A percentile compares a stretch with the other conserved stretches of the same genome.
phyloP scores from a whole-genome alignment of 2,888 invertebrate species.

The Baccha elongata region DNA sequence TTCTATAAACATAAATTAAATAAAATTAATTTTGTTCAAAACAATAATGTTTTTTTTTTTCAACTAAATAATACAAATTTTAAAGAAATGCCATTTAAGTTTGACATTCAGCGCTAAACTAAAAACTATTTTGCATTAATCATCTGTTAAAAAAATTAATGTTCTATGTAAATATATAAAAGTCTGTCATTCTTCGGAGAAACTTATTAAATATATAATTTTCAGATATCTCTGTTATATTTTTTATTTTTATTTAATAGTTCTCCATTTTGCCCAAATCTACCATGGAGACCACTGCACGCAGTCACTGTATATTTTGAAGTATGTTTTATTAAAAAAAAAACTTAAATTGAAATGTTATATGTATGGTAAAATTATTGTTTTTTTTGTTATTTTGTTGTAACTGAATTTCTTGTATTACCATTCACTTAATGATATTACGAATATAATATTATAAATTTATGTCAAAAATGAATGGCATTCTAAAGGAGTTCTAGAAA shows the following conservation, averaged over 20 bases:
- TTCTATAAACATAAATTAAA: not conserved
- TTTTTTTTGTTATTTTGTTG: slow-evolving; percentile 16
- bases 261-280: slow-evolving; percentile 80
- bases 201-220: slow-evolving; percentile 76
- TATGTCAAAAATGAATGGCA: slow-evolving; percentile 73
- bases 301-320: slow-evolving; percentile 79
- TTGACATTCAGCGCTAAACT: slow-evolving; percentile 58
- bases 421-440: slow-evolving; percentile 67
- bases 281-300: slow-evolving; percentile 83
- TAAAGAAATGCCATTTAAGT: slow-evolving; percentile 70
- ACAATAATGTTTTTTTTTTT: not conserved
- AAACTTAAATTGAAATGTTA: slow-evolving; percentile 44
- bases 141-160: not conserved
- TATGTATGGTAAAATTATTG: slow-evolving; percentile 28
- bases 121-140: slow-evolving; percentile 31
- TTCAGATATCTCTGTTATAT: slow-evolving; percentile 41
- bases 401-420: slow-evolving; percentile 45
- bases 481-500: slow-evolving; percentile 50
- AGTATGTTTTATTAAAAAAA: slow-evolving; percentile 15
- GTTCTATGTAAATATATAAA: slow-evolving; percentile 22
- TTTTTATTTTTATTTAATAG: slow-evolving; percentile 74
- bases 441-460: slow-evolving; percentile 52
- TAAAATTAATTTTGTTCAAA: slow-evolving; percentile 2
- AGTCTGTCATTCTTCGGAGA: slow-evolving; percentile 56
- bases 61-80: slow-evolving; percentile 43